phyloP scores from a whole-genome alignment of 2,797 vertebrate genomes.

The Fratercula arctica region DNA sequence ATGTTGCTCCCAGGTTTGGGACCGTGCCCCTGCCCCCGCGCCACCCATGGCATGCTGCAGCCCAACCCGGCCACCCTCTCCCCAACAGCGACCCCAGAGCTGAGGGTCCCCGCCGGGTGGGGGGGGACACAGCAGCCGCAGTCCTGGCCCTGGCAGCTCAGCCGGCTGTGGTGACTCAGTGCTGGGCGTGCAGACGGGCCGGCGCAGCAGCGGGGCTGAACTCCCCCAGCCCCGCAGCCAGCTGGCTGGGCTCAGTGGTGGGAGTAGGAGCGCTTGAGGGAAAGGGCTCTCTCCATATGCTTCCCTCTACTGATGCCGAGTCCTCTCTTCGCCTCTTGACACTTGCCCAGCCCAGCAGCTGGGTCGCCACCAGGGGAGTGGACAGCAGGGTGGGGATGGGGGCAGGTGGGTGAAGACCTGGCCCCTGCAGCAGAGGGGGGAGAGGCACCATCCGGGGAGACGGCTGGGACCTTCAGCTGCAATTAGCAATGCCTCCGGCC shows the following conservation, averaged over 20 bases:
- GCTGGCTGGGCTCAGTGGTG: background rate
- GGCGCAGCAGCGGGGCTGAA: background rate
- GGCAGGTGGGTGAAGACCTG: background rate
- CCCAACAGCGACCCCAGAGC: background rate
- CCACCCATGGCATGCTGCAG: rapidly evolving
- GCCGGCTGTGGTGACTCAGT: background rate
- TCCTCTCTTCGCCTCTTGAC: background rate
- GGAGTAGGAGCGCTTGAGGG: background rate
- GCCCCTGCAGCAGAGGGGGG: background rate
- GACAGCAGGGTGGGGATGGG: background rate
- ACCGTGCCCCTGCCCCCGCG: background rate
- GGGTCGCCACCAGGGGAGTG: rapidly evolving
- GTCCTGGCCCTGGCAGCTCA: background rate
- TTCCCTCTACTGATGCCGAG: background rate
- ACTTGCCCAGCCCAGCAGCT: background rate
- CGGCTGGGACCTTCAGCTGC: background rate
- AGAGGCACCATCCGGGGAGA: background rate
- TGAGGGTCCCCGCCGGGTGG: rapidly evolving
- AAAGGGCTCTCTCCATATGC: background rate
- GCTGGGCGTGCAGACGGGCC: background rate
- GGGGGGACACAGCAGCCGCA: background rate
- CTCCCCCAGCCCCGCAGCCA: background rate
- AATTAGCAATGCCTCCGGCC: background rate
- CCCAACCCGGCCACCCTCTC: rapidly evolving
- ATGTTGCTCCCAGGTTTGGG: background rate